phyloP scores from a whole-genome alignment of 1,140 invertebrate species.

The Alviniconcha marisindica region DNA sequence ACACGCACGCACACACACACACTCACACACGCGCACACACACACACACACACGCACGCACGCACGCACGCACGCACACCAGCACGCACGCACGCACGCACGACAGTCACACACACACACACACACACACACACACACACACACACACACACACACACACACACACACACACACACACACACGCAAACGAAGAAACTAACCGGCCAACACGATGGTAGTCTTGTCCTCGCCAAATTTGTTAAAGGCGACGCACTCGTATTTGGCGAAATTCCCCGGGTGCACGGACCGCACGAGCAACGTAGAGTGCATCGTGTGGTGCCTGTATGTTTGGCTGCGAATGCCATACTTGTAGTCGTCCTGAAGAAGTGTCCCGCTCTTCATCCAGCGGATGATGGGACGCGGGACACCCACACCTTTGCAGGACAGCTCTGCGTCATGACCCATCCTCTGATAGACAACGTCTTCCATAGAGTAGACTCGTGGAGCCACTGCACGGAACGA shows the following conservation, averaged over 20 bases:
- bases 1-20: background rate
- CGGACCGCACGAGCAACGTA: conserved; percentile 15
- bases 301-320: conserved; percentile 1
- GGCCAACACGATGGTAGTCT: background rate
- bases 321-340: background rate
- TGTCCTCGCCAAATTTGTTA: background rate
- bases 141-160: background rate
- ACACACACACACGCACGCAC: background rate
- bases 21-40: background rate
- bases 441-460: conserved; percentile 3
- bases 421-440: conserved; percentile 23
- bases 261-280: background rate
- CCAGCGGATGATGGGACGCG: conserved; percentile 22
- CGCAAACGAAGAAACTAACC: background rate
- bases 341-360: background rate
- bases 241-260: conserved; percentile 1
- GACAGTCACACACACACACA: background rate
- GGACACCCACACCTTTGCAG: conserved; percentile 27
- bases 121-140: background rate
- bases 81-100: background rate
- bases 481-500: conserved; percentile 25
- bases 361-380: background rate
- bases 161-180: background rate
- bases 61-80: background rate
- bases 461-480: background rate